phyloP scores from a whole-genome alignment of 2,888 invertebrate species.

The Dryomyza anilis region DNA sequence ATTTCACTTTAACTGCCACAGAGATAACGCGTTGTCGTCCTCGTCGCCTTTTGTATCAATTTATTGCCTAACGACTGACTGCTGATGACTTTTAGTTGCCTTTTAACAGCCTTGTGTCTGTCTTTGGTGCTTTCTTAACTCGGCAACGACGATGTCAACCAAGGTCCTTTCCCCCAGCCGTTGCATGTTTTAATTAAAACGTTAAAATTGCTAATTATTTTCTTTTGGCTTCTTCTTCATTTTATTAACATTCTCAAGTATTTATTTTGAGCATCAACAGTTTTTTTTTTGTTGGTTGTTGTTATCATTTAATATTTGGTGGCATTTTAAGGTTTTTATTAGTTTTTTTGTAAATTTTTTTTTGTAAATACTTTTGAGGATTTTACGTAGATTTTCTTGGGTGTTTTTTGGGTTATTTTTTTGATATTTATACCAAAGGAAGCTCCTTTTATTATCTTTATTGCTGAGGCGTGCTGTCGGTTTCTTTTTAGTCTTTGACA shows the following conservation, averaged over 20 bases:
- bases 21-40: conserved; percentile 32
- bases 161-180: conserved; percentile 37
- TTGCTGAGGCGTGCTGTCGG: neutral
- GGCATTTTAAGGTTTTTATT: conserved; percentile 19
- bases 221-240: conserved; percentile 36
- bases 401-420: neutral
- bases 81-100: conserved; percentile 23
- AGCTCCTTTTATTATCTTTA: too few relatives aligned
- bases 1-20: conserved; percentile 32
- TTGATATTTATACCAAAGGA: too few relatives aligned
- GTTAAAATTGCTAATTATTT: conserved; percentile 52
- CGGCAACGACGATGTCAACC: neutral
- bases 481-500: neutral
- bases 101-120: neutral
- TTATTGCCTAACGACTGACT: conserved; percentile 57
- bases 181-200: conserved; percentile 49
- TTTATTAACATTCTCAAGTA: conserved; percentile 26
- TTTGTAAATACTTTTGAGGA: neutral
- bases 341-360: neutral
- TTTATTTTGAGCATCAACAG: neutral
- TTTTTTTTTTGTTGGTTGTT: conserved; percentile 6
- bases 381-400: neutral
- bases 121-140: neutral
- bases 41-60: conserved; percentile 45
- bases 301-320: conserved; percentile 17